Conservation (phyloP, 1,140 invertebrate genomes). For the Antheraea mylitta region DNA sequence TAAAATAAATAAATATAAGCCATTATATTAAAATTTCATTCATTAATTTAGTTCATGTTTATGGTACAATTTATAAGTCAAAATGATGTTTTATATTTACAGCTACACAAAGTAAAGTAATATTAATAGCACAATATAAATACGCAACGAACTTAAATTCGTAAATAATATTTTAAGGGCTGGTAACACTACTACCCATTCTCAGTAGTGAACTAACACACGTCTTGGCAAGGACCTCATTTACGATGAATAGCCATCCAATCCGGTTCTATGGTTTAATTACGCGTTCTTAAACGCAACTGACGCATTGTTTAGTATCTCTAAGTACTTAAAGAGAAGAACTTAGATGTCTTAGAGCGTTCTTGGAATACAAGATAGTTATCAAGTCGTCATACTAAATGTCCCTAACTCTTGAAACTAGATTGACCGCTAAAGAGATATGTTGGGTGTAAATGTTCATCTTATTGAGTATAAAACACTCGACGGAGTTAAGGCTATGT, state of each 20-base stretch:
- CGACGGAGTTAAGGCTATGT: not conserved
- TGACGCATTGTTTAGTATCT: conserved; percentile 54
- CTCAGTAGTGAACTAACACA: conserved; percentile 54
- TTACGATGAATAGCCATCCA: conserved; percentile 61
- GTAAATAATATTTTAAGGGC: conserved; percentile 20
- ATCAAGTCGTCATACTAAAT: not conserved
- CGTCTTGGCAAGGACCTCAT: conserved; percentile 57
- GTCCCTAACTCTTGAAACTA: not conserved
- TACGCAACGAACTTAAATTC: not conserved
- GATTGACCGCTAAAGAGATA: not conserved
- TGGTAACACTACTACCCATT: conserved; percentile 44
- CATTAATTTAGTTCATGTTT: too few species aligned
- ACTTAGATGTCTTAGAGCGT: conserved; percentile 15
- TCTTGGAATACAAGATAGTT: conserved; percentile 9
- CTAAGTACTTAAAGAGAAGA: conserved; percentile 31
- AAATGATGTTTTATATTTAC: not conserved
- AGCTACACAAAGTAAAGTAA: too few species aligned
- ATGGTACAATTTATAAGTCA: too few species aligned
- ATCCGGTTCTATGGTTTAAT: conserved; percentile 63
- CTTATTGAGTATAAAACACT: not conserved
- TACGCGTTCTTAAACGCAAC: conserved; percentile 43
- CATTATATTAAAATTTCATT: too few species aligned
- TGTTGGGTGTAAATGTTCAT: not conserved
- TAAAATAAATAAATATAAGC: too few species aligned
- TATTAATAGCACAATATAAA: not conserved